These are phyloP conservation scores for Pheosia tremula DNA, from an alignment of 2,888 invertebrate species.

Conservation along the genomic window DNA sequence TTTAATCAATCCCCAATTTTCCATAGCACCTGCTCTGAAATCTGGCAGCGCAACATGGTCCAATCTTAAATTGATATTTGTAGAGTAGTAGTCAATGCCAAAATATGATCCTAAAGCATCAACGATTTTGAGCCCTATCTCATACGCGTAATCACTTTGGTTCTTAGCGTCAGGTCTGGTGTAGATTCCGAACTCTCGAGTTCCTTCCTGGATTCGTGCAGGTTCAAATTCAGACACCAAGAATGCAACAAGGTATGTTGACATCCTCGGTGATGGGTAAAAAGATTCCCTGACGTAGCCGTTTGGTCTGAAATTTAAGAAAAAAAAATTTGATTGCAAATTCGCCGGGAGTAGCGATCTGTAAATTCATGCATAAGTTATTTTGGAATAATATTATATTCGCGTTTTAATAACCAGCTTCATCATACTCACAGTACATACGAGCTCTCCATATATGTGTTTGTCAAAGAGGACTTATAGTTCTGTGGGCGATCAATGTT, in stretches of 20 bases:
- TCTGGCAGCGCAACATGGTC: conserved; percentile 94
- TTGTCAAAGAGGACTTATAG: conserved; percentile 62
- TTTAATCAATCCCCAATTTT: conserved; percentile 95
- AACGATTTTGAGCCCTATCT: conserved; percentile 84
- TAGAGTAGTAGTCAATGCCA: conserved; percentile 76
- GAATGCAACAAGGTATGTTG: conserved; percentile 94
- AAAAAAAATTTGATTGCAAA: too few species aligned
- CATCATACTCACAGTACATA: conserved; percentile 55
- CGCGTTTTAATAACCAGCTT: too few species aligned
- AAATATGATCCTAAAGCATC: conserved; percentile 84
- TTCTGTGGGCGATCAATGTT: conserved; percentile 65
- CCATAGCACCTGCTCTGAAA: conserved; percentile 94
- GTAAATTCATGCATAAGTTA: too few species aligned
- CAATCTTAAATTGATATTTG: conserved; percentile 87
- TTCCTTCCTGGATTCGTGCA: conserved; percentile 47
- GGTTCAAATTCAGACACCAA: conserved; percentile 89
- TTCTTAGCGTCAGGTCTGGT: conserved; percentile 87
- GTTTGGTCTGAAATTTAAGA: conserved; percentile 55
- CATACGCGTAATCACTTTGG: conserved; percentile 87
- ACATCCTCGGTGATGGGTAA: conserved; percentile 87
- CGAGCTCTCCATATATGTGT: conserved; percentile 57
- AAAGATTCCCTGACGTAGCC: conserved; percentile 87
- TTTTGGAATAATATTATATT: too few species aligned
- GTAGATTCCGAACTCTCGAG: conserved; percentile 85
- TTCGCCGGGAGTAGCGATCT: too few species aligned